Percentiles rank a stretch among this genome's conserved stretches.
phyloP scores from a whole-genome alignment of 2,888 invertebrate species.

The Chrysotoxum bicinctum region DNA sequence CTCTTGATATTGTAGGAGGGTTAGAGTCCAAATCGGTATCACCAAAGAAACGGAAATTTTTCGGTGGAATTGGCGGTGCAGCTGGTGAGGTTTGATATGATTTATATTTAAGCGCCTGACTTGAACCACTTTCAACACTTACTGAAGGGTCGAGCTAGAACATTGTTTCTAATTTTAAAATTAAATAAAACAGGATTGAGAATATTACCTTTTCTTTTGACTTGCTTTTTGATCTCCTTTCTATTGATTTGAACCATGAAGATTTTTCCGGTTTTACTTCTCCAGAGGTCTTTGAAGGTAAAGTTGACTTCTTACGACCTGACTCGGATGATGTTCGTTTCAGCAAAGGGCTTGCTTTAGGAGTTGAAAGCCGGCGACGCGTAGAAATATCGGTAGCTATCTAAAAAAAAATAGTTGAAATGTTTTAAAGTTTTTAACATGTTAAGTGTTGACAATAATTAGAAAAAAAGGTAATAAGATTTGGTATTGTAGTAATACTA shows the following conservation, averaged over 20 bases:
- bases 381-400: conserved; percentile 84
- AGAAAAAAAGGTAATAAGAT: too few relatives aligned
- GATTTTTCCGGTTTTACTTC: conserved; percentile 83
- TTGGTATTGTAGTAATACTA: too few relatives aligned
- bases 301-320: conserved; percentile 80
- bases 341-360: conserved; percentile 86
- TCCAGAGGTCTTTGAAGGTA: conserved; percentile 80
- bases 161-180: not conserved
- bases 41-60: conserved; percentile 91
- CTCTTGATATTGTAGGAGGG: conserved; percentile 83
- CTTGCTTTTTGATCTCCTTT: conserved; percentile 88
- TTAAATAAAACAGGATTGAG: conserved; percentile 20
- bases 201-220: conserved; percentile 79
- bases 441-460: too few relatives aligned
- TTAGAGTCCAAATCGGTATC: conserved; percentile 91
- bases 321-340: conserved; percentile 84
- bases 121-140: conserved; percentile 76
- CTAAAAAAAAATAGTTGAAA: conserved; percentile 5
- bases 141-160: conserved; percentile 76
- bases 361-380: conserved; percentile 89
- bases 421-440: too few relatives aligned
- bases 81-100: conserved; percentile 69
- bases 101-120: conserved; percentile 50
- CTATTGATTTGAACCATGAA: conserved; percentile 91
- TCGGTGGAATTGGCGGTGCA: conserved; percentile 79